These are phyloP conservation scores for Toxonevra muliebris DNA, from an alignment of 2,888 invertebrate species.

Conservation along the genomic window DNA sequence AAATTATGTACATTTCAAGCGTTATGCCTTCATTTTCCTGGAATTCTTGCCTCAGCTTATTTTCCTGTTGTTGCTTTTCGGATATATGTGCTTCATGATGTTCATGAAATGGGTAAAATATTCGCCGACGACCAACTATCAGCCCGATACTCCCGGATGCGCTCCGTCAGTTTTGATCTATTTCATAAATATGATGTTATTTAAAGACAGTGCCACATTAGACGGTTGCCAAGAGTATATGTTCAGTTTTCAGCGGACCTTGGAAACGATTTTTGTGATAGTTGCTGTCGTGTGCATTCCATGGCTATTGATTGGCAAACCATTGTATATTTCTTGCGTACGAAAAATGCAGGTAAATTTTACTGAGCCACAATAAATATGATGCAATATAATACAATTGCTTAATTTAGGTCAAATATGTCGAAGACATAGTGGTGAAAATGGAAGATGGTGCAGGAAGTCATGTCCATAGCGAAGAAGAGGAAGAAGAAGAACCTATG, in stretches of 20 bases:
- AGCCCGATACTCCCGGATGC: slow-evolving; percentile 66
- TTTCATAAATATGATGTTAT: slow-evolving; percentile 83
- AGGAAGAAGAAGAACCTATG: slow-evolving; percentile 73
- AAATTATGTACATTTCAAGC: slow-evolving; percentile 80
- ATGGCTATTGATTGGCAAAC: slow-evolving; percentile 93
- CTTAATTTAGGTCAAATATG: slow-evolving; percentile 5
- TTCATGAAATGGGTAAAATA: slow-evolving; percentile 90
- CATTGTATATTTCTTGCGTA: slow-evolving; percentile 73
- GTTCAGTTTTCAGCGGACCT: slow-evolving; percentile 74
- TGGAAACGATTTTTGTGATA: slow-evolving; percentile 83
- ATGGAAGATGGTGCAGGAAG: slow-evolving; percentile 64
- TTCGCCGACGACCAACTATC: slow-evolving; percentile 65
- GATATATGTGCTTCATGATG: slow-evolving; percentile 92
- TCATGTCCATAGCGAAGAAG: slow-evolving; percentile 56
- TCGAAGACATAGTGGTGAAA: slow-evolving; percentile 48
- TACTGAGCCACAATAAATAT: too few relatives aligned
- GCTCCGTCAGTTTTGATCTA: slow-evolving; percentile 81
- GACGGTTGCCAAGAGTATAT: slow-evolving; percentile 70
- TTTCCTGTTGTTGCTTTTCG: slow-evolving; percentile 86
- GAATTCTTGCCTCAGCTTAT: slow-evolving; percentile 93
- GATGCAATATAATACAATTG: too few relatives aligned
- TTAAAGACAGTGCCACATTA: slow-evolving; percentile 67
- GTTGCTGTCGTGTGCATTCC: slow-evolving; percentile 87
- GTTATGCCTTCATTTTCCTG: slow-evolving; percentile 75
- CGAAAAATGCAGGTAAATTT: slow-evolving; percentile 69